phyloP scores from a whole-genome alignment of 2,113 vertebrate genomes.

The Antechinus stuartii region DNA sequence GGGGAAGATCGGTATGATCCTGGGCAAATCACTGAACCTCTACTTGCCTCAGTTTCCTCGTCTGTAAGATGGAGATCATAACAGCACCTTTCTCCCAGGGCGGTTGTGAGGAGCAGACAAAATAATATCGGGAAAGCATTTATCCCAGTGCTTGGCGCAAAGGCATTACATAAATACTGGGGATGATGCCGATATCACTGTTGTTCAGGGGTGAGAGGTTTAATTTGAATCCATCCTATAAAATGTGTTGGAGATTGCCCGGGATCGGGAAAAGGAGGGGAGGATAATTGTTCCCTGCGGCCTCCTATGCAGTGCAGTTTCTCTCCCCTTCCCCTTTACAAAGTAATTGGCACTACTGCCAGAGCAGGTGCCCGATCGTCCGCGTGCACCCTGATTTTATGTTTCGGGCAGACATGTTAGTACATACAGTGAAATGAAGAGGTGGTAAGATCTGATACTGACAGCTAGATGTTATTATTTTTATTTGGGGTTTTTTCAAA shows the following conservation, averaged over 20 bases:
- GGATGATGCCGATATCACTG: background rate
- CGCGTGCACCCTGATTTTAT: background rate
- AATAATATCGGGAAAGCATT: background rate
- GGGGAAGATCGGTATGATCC: background rate
- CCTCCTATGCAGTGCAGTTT: background rate
- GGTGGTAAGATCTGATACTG: conserved; percentile 2
- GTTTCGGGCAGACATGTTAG: background rate
- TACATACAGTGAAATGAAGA: conserved; percentile 1
- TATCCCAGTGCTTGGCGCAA: background rate
- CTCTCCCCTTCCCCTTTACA: background rate
- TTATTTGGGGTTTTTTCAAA: background rate
- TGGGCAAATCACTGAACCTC: background rate
- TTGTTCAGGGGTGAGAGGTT: background rate
- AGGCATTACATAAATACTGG: background rate
- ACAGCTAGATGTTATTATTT: background rate
- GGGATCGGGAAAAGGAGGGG: background rate
- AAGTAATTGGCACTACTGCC: background rate
- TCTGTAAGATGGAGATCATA: no score
- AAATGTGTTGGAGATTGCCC: background rate
- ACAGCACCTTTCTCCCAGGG: background rate
- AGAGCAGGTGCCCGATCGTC: background rate
- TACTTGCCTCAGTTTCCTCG: background rate
- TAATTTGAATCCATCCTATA: background rate
- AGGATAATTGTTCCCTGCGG: background rate
- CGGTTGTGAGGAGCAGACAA: background rate